A percentile compares a stretch with the other conserved stretches of the same genome.
Conservation (phyloP, 2,113 vertebrate genomes). For the Onychostoma macrolepis region DNA sequence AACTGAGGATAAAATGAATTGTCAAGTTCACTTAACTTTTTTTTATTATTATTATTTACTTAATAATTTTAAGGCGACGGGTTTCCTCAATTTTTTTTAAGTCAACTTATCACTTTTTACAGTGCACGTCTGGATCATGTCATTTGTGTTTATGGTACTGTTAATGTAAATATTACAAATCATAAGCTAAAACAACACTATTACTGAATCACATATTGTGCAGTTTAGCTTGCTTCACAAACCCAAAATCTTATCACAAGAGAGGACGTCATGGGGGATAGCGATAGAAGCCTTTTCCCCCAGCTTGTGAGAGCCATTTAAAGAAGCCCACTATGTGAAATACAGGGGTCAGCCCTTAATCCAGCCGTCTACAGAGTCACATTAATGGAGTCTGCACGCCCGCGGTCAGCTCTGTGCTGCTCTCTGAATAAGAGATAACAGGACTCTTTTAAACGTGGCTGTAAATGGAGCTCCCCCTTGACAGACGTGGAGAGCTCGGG, state of each 20-base stretch:
- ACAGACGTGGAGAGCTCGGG: background rate
- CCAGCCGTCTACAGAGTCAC: slow-evolving; percentile 36
- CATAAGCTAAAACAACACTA: background rate
- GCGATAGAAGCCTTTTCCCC: background rate
- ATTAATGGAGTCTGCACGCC: slow-evolving; percentile 48
- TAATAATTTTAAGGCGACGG: too few relatives aligned
- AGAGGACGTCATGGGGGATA: background rate
- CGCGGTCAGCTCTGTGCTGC: slow-evolving; percentile 18
- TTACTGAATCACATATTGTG: background rate
- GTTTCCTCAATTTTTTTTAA: too few relatives aligned
- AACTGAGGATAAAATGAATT: too few relatives aligned
- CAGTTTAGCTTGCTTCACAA: background rate
- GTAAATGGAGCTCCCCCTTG: slow-evolving; percentile 20
- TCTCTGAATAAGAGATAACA: slow-evolving; percentile 50
- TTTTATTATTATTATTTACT: too few relatives aligned
- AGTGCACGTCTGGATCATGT: too few relatives aligned
- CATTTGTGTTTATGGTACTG: background rate
- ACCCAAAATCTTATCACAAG: background rate
- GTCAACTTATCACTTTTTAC: too few relatives aligned
- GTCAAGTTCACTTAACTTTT: too few relatives aligned
- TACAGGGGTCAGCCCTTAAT: slow-evolving; percentile 38
- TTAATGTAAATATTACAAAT: background rate
- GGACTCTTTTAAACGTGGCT: slow-evolving; percentile 34
- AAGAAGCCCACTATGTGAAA: slow-evolving; percentile 32
- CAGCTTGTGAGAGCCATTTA: slow-evolving; percentile 12